A percentile compares a stretch with the other conserved stretches of the same genome.
Evolutionary conservation across 2,113 vertebrate genomes (phyloP).

Genomic region (Euleptes europaea): DNA sequence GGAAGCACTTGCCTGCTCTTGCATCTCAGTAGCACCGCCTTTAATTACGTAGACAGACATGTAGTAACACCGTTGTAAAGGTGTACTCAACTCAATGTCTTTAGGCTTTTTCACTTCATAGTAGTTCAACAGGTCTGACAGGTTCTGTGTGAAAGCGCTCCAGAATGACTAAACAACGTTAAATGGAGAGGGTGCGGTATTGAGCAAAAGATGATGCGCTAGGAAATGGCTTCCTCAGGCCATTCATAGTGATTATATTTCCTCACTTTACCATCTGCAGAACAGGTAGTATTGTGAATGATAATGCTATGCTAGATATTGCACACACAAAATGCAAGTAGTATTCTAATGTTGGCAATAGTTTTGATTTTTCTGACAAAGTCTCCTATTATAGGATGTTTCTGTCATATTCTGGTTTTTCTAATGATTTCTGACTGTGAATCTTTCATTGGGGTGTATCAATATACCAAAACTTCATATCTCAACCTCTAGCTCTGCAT

Average conservation of each 20-base stretch:
- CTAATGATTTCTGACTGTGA: background rate
- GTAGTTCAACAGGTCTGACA: conserved; percentile 57
- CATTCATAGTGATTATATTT: conserved; percentile 28
- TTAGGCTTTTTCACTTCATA: conserved; percentile 30
- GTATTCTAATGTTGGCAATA: background rate
- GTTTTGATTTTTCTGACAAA: background rate
- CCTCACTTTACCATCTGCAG: conserved; percentile 18
- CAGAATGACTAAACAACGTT: conserved; percentile 54
- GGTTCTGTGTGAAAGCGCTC: conserved; percentile 59
- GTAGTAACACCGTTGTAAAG: background rate
- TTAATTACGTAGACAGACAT: background rate
- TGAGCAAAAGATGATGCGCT: conserved; percentile 2
- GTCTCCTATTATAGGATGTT: background rate
- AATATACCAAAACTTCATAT: too few species aligned
- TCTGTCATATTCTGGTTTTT: background rate
- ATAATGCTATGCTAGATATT: background rate
- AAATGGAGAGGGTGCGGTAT: conserved; percentile 58
- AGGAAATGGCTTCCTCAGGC: conserved; percentile 45
- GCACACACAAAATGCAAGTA: background rate
- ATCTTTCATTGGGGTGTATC: too few species aligned
- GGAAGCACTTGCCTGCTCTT: background rate
- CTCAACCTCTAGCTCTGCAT: too few species aligned
- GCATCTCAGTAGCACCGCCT: background rate
- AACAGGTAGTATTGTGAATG: background rate
- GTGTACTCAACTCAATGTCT: background rate